These are phyloP conservation scores for Bombyx mandarina DNA, from an alignment of 1,140 invertebrate species.

Conservation along the genomic window DNA sequence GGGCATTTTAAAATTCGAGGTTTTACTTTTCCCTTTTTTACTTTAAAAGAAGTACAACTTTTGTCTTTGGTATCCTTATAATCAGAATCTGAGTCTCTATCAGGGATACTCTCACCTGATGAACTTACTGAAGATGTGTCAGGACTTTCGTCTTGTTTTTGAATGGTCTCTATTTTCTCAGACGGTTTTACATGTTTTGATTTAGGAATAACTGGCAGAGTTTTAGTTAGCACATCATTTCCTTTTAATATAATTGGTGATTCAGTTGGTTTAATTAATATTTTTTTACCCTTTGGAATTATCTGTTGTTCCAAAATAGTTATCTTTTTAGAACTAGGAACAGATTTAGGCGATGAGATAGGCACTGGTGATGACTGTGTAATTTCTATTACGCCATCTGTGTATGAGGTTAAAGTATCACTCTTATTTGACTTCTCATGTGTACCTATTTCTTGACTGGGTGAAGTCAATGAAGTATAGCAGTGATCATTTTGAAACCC, in stretches of 20 bases:
- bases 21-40: conserved; percentile 44
- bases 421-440: conserved; percentile 26
- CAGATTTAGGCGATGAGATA: conserved; percentile 44
- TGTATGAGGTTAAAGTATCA: conserved; percentile 42
- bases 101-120: conserved; percentile 54
- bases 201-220: conserved; percentile 37
- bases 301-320: conserved; percentile 66
- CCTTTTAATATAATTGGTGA: conserved; percentile 56
- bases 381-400: conserved; percentile 59
- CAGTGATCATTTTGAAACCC: conserved; percentile 78
- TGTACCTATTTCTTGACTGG: conserved; percentile 49
- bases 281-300: conserved; percentile 66
- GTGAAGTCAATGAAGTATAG: conserved; percentile 75
- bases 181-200: conserved; percentile 26
- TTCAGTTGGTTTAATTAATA: conserved; percentile 52
- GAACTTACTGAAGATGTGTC: conserved; percentile 59
- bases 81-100: conserved; percentile 66
- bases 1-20: conserved; percentile 51
- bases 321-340: conserved; percentile 63
- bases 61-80: conserved; percentile 59
- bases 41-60: conserved; percentile 26
- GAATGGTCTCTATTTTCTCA: conserved; percentile 24
- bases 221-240: conserved; percentile 55
- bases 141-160: conserved; percentile 37
- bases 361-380: conserved; percentile 26